Evolutionary conservation across 2,888 invertebrate genomes (phyloP), one percentile per base, ranked within the genome.

Genomic region (Dermolepida albohirtum): DNA sequence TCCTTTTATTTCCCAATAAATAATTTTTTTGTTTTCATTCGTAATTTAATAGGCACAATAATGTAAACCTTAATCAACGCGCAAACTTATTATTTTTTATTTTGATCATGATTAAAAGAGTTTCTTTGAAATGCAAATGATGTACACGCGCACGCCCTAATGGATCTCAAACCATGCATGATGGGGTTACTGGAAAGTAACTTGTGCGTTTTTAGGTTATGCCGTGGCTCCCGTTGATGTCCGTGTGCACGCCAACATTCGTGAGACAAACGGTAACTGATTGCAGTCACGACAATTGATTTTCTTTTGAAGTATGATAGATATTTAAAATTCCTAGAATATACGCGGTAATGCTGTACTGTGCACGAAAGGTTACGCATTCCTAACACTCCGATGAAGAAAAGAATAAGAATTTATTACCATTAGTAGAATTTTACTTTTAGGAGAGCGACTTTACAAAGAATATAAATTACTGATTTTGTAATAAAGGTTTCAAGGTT

Each of bases 261-360:
- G 59, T 62, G 59, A 47, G 29, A 39, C 59, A 1, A 14, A 43
- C 8, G 11, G 17, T 47, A 43, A 62, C 59, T 62, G 59, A 47
- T 62, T 62, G 39, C 34, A 47, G 59, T 62, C 59, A 62, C 59
- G 59, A 62, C 47, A 62, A 47, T 27, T 47, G 59, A 62, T 62
- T 62, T 62, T 47, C 14, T 27, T 57, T 40, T 54, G 27, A 27
- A 10, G 34, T 16, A 47, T 47, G 34, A 34, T 62, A 47, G 47
- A 47, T 34, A 10, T 62, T 47, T 62, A 47, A 49, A 62, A 49
- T 62, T 62, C 59, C 47, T 34, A 8, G 47, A 62, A 62, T 49
- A 62, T n/a, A 34, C 34, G 47, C 29, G 59, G 29, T 40, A 59
- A 44, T 12, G 44, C 16, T 62, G 43, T 49, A 55, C 11, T 5